A percentile compares a stretch with the other conserved stretches of the same genome.
Conservation (phyloP, 2,113 vertebrate genomes). For the Epinephelus cyanopodus region DNA sequence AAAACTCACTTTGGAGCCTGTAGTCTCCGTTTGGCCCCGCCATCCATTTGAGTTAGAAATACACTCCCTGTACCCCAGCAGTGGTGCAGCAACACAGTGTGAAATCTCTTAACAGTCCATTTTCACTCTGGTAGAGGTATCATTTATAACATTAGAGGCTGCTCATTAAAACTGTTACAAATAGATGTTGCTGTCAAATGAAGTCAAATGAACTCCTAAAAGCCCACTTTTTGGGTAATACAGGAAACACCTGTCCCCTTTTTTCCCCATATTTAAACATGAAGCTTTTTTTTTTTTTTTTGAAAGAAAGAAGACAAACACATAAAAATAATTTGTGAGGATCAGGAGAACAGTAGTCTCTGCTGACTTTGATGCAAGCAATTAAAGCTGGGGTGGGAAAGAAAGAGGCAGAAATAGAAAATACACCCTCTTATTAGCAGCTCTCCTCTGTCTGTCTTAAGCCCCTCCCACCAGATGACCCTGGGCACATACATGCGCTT, state of each 20-base stretch:
- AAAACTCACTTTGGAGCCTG: conserved; percentile 56
- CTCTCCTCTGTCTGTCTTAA: too few relatives aligned
- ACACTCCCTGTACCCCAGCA: conserved; percentile 19
- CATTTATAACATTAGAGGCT: conserved; percentile 49
- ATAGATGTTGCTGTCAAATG: conserved; percentile 29
- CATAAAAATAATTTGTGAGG: neutral
- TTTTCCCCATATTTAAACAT: neutral
- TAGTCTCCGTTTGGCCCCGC: conserved; percentile 25
- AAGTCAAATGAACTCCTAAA: conserved; percentile 32
- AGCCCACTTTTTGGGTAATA: neutral
- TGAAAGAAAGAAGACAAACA: neutral
- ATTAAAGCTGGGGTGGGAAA: neutral
- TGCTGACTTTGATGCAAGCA: neutral
- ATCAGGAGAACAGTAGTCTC: neutral
- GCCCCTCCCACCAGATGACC: too few relatives aligned
- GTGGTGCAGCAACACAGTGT: conserved; percentile 45
- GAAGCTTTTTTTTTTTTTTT: neutral
- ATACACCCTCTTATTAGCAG: too few relatives aligned
- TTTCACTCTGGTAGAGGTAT: conserved; percentile 50
- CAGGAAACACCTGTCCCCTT: neutral
- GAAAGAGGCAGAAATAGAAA: too few relatives aligned
- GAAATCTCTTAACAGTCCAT: conserved; percentile 54
- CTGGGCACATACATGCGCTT: too few relatives aligned
- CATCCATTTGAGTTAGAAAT: conserved; percentile 49
- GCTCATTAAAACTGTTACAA: conserved; percentile 58